Base-by-base conservation (phyloP, 1,140 invertebrate genomes). In the Camponotus pennsylvanicus region DNA sequence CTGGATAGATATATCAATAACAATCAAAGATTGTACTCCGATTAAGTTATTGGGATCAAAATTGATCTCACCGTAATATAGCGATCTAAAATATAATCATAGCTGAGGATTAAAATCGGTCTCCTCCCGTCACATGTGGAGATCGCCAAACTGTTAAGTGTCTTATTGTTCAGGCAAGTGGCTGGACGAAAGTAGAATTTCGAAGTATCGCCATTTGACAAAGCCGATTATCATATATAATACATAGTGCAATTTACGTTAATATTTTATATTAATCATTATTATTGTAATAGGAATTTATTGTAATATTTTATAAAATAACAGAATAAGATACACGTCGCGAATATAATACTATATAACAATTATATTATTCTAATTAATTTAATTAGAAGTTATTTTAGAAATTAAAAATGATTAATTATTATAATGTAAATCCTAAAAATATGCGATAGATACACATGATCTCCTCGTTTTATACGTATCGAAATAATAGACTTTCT, bases 121-220 rank as follows among this genome's bases (percentile, higher is more conserved):
- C 89, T 86, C 88, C 91, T 80, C 75, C 18, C 61, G 42, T 5
- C 49, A 52, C 15, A 18, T 61, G 70, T 15, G 89, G 87, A 88
- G 49, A 87, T 91, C 89, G 88, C 88, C 90, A 92, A 94, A 94
- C 93, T 94, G 92, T 94, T 94, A 94, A 94, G 94, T 95, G 94
- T 95, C 94, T 95, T 95, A 95, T 94, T 93, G 94, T 95, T 94
- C 94, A 89, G 91, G 89, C 90, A 93, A 92, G 88, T 91, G 91
- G 92, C 93, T 94, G 92, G 93, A 93, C 90, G 89, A 92, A 92
- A 90, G 88, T 93, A 90, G 85, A 90, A 85, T 90, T 90, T 90
- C 21, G 73, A 83, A 59, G 32, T 75, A 34, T 83, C 32, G 5
- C 40, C 67, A 15, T 42, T 80, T 3, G 57, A 84, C 37, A 45